Evolutionary conservation across 1,140 invertebrate genomes (phyloP).

Genomic region (Pseudomyrmex cubaensis): DNA sequence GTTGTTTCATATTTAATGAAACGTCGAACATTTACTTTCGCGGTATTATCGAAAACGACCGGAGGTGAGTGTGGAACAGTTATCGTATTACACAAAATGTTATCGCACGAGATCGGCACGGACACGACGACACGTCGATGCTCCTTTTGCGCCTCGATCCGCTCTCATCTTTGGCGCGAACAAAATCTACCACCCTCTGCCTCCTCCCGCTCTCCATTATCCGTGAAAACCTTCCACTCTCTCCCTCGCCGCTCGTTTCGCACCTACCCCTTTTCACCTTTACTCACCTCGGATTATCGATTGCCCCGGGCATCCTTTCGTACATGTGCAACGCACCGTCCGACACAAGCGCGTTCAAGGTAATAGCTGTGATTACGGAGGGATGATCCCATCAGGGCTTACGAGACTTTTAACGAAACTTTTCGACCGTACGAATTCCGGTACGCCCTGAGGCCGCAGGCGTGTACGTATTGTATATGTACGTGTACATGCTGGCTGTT

Average conservation of each 20-base stretch:
- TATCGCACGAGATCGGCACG: conserved; percentile 15
- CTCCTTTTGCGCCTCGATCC: conserved; percentile 63
- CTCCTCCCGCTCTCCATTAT: conserved; percentile 56
- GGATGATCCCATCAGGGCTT: conserved; percentile 70
- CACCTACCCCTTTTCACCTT: conserved; percentile 74
- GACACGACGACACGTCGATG: neutral
- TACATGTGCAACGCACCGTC: conserved; percentile 47
- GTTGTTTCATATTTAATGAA: conserved; percentile 21
- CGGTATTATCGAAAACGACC: neutral
- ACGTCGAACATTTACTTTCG: conserved; percentile 1
- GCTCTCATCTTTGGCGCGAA: conserved; percentile 57
- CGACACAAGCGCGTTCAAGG: conserved; percentile 63
- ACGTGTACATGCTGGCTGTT: neutral
- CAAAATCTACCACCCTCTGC: conserved; percentile 64
- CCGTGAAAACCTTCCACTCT: conserved; percentile 70
- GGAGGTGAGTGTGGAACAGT: neutral
- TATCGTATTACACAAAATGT: conserved; percentile 45
- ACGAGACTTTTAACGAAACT: conserved; percentile 65
- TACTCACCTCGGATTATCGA: conserved; percentile 73
- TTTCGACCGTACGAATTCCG: conserved; percentile 56
- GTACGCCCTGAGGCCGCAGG: neutral
- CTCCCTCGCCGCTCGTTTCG: conserved; percentile 68
- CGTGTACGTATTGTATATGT: too few relatives aligned
- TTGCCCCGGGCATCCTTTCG: conserved; percentile 66
- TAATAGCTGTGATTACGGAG: conserved; percentile 72